phyloP scores from a whole-genome alignment of 64 coral and sea anemone species.

The Acropora yongei region DNA sequence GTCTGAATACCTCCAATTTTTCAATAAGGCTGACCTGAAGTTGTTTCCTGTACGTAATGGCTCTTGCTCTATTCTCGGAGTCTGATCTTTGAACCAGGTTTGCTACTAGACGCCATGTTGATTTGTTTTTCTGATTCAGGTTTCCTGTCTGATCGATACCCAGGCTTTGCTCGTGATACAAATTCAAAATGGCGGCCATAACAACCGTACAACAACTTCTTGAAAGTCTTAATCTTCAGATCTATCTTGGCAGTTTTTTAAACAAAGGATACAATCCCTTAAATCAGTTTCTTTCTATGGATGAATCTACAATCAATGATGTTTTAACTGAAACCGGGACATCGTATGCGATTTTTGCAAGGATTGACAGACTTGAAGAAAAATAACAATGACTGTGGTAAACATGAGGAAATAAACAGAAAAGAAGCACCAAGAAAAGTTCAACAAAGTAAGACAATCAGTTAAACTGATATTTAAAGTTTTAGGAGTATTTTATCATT shows the following conservation, averaged over 20 bases:
- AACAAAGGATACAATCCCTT: conserved; percentile 36
- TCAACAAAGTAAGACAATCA: conserved; percentile 29
- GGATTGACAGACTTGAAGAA: conserved; percentile 42
- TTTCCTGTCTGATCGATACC: too few relatives aligned
- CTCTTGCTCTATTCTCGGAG: conserved; percentile 38
- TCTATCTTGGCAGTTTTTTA: conserved; percentile 34
- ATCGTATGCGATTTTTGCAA: conserved; percentile 48
- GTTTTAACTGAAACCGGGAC: conserved; percentile 41
- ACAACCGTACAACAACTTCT: conserved; percentile 21
- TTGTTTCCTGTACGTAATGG: conserved; percentile 35
- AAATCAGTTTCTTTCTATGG: conserved; percentile 54
- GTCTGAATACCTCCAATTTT: conserved; percentile 19
- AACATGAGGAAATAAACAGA: conserved; percentile 15
- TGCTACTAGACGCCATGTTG: too few relatives aligned
- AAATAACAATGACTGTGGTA: background rate
- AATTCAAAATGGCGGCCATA: too few relatives aligned
- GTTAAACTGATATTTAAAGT: background rate
- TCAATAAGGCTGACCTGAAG: conserved; percentile 30
- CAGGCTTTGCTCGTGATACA: too few relatives aligned
- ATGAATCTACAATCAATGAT: conserved; percentile 57
- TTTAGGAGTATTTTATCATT: conserved; percentile 1
- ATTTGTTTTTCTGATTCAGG: too few relatives aligned
- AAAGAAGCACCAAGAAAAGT: conserved; percentile 35
- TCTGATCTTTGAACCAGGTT: conserved; percentile 4
- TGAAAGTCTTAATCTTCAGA: conserved; percentile 39